Evolutionary conservation across 1,140 invertebrate genomes (phyloP).

Genomic region (Daktulosphaira vitifoliae): DNA sequence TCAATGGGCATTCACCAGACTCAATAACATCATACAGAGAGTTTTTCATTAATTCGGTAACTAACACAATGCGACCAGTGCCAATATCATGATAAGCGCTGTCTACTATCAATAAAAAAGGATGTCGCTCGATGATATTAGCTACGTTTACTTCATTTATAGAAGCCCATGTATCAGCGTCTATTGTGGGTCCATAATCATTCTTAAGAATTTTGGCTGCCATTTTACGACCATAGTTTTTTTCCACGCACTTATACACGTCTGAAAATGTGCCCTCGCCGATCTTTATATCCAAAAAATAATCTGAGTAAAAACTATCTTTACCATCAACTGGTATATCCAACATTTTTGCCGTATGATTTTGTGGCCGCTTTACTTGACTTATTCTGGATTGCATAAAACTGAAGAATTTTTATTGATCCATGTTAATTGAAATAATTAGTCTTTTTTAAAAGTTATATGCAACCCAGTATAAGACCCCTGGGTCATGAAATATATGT

Average conservation of each 20-base stretch:
- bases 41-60: constrained; percentile 62
- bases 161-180: background rate
- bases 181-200: constrained; percentile 44
- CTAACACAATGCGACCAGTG: constrained; percentile 50
- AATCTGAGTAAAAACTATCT: background rate
- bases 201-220: constrained; percentile 60
- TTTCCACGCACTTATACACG: constrained; percentile 56
- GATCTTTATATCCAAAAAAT: constrained; percentile 44
- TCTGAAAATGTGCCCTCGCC: constrained; percentile 60
- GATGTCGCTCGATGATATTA: background rate
- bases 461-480: no score
- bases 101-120: background rate
- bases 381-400: no score
- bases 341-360: no score
- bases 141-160: background rate
- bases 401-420: no score
- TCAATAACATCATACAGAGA: constrained; percentile 58
- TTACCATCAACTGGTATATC: no score
- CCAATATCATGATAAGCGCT: constrained; percentile 46
- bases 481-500: no score
- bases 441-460: no score
- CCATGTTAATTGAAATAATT: no score
- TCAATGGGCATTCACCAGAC: constrained; percentile 44
- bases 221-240: constrained; percentile 47
- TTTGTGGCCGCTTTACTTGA: no score